These are phyloP conservation scores for Cottoperca gobio DNA, from an alignment of 2,797 vertebrate genomes.

Conservation along the genomic window DNA sequence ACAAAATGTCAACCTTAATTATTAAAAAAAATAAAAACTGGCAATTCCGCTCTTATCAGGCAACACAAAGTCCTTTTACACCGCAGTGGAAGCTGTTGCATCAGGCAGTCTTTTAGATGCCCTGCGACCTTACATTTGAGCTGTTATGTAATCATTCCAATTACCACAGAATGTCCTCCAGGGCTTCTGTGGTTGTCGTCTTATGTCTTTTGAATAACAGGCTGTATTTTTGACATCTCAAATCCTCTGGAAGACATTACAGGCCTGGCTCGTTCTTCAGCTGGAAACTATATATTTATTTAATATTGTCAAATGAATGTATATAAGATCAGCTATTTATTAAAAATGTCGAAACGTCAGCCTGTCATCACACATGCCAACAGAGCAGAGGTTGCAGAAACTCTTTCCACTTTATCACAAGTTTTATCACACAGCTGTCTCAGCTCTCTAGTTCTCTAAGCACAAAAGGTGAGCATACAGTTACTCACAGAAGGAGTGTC, in stretches of 20 bases:
- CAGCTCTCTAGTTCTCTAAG: slow-evolving; percentile 44
- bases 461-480: slow-evolving; percentile 53
- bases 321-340: slow-evolving; percentile 2
- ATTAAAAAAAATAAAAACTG: not conserved
- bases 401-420: slow-evolving; percentile 27
- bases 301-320: not conserved
- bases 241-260: slow-evolving; percentile 23
- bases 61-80: slow-evolving; percentile 23
- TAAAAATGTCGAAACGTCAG: not conserved
- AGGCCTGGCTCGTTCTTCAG: not conserved
- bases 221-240: slow-evolving; percentile 24
- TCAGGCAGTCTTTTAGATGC: slow-evolving; percentile 41
- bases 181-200: slow-evolving; percentile 49
- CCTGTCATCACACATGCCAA: not conserved
- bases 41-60: not conserved
- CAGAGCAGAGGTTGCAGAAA: slow-evolving; percentile 4
- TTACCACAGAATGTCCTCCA: slow-evolving; percentile 40
- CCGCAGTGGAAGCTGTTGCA: slow-evolving; percentile 44
- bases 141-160: slow-evolving; percentile 23
- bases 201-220: slow-evolving; percentile 44
- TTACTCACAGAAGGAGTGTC: slow-evolving; percentile 44
- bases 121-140: slow-evolving; percentile 13
- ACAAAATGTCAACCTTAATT: slow-evolving; percentile 1
- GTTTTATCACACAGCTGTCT: slow-evolving; percentile 50
- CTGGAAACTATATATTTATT: not conserved